Percentiles rank a stretch among this genome's conserved stretches.
Conservation (phyloP, 2,888 invertebrate species). For the Temnothorax unifasciatus region DNA sequence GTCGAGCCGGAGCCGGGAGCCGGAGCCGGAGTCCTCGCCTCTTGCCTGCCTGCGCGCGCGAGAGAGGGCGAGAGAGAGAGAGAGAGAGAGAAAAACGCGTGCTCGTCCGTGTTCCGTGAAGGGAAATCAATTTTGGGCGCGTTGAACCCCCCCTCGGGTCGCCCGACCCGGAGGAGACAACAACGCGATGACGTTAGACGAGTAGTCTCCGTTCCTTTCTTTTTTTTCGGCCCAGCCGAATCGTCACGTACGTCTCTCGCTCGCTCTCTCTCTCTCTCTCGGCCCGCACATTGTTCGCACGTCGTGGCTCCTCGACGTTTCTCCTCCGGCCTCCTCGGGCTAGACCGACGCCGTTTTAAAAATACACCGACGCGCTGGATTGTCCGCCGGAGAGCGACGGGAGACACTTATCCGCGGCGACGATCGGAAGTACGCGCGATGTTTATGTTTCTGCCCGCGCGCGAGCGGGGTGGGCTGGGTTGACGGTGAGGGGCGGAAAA, state of each 20-base stretch:
- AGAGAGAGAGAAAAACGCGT: slow-evolving; percentile 30
- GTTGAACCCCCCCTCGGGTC: neutral
- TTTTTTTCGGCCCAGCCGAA: no score
- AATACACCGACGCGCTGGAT: slow-evolving; percentile 13
- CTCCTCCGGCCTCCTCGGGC: neutral
- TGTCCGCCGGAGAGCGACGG: neutral
- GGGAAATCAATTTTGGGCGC: slow-evolving; percentile 38
- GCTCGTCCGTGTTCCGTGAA: slow-evolving; percentile 18
- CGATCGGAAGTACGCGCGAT: slow-evolving; percentile 30
- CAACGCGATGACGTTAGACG: neutral
- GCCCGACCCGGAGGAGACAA: neutral
- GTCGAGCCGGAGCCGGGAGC: neutral
- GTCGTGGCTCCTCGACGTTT: no score
- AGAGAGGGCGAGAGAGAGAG: neutral
- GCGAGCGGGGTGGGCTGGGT: neutral
- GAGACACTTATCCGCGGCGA: slow-evolving; percentile 26
- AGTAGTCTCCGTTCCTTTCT: neutral
- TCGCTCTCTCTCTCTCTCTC: no score
- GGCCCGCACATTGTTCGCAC: no score
- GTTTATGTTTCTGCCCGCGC: slow-evolving; percentile 29
- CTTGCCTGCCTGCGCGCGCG: neutral
- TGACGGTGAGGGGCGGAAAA: neutral
- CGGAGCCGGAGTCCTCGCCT: no score
- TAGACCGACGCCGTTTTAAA: slow-evolving; percentile 12
- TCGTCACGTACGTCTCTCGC: neutral